Conservation (phyloP, 2,113 vertebrate genomes). For the Gnathonemus longibarbis region DNA sequence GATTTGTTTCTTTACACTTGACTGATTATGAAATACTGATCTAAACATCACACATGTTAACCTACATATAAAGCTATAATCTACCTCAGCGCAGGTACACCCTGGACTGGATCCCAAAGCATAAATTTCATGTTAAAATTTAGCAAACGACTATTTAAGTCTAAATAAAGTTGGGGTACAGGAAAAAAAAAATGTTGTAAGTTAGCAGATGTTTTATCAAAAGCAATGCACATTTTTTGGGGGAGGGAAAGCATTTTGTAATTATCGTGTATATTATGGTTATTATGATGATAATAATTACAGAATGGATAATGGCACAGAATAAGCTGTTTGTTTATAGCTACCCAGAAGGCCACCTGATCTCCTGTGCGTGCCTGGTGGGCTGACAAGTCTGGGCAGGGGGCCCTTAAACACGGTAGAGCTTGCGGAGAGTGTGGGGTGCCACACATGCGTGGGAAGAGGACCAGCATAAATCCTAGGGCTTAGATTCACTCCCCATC, state of each 20-base stretch:
- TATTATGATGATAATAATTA: neutral
- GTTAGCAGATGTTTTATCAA: neutral
- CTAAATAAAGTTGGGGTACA: neutral
- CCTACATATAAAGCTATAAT: neutral
- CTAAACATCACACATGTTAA: neutral
- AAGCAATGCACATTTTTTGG: neutral
- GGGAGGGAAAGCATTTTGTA: neutral
- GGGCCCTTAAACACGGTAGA: neutral
- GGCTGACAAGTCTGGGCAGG: neutral
- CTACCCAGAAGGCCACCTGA: neutral
- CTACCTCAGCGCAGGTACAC: neutral
- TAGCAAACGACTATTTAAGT: neutral
- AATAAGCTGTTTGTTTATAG: neutral
- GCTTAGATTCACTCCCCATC: neutral
- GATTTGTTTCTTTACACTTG: neutral
- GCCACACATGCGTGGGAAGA: neutral
- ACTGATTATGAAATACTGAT: neutral
- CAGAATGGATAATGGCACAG: neutral
- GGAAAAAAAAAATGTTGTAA: neutral
- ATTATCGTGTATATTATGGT: neutral
- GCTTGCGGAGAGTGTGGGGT: neutral
- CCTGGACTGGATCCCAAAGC: neutral
- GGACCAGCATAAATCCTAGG: neutral
- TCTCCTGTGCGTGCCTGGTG: neutral
- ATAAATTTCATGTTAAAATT: neutral